Evolutionary conservation across 2,888 invertebrate genomes (phyloP).

Genomic region (Leucozona laternaria): DNA sequence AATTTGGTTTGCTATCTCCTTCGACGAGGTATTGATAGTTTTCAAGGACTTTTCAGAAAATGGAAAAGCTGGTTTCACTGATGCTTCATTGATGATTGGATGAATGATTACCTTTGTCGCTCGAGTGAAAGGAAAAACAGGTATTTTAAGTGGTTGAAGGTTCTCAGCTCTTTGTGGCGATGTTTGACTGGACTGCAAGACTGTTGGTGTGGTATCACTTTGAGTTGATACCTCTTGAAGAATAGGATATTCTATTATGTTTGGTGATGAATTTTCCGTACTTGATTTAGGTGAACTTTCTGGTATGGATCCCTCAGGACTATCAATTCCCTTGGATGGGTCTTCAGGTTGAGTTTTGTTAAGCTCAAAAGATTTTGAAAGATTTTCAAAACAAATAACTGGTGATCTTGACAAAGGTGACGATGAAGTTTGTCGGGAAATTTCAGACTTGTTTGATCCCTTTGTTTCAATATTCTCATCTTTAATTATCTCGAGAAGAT

Average conservation of each 20-base stretch:
- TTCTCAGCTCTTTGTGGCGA: neutral
- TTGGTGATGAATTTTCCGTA: neutral
- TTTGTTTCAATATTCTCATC: neutral
- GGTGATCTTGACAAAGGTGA: slow-evolving; percentile 23
- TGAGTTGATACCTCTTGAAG: slow-evolving; percentile 21
- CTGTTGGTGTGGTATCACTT: neutral
- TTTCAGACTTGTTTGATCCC: neutral
- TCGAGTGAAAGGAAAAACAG: slow-evolving; percentile 50
- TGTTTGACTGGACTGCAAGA: neutral
- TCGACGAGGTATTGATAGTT: slow-evolving; percentile 50
- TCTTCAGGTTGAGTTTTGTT: neutral
- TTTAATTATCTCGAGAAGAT: slow-evolving; percentile 16
- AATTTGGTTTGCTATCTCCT: slow-evolving; percentile 45
- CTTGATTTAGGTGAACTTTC: neutral
- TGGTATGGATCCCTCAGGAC: neutral
- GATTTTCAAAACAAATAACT: slow-evolving; percentile 32
- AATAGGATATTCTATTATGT: slow-evolving; percentile 12
- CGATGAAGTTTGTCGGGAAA: slow-evolving; percentile 9
- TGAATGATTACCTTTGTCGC: slow-evolving; percentile 53
- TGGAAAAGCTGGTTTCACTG: slow-evolving; percentile 43
- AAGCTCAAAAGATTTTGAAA: slow-evolving; percentile 10
- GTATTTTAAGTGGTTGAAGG: neutral
- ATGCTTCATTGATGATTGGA: slow-evolving; percentile 19
- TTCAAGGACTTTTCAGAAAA: slow-evolving; percentile 43
- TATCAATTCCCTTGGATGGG: neutral